phyloP scores from a whole-genome alignment of 2,113 vertebrate species.

The Mesoclemmys tuberculata region DNA sequence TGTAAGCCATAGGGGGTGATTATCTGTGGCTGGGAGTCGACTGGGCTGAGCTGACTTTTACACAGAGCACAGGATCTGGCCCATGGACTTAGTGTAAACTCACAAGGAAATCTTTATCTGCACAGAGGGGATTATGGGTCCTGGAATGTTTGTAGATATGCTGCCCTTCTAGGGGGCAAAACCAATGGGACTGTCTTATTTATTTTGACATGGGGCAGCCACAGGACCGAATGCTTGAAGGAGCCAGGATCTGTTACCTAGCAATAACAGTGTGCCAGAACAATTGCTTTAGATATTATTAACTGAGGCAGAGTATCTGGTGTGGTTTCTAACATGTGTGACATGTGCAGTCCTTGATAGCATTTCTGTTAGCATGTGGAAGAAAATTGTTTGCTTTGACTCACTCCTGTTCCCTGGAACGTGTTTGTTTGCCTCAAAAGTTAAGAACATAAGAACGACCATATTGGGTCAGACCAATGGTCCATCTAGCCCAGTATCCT shows the following conservation, averaged over 20 bases:
- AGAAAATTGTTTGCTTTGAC: not conserved
- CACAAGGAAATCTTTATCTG: not conserved
- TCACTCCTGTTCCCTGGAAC: not conserved
- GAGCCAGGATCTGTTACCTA: not conserved
- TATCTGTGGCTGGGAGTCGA: not conserved
- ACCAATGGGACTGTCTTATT: rapidly evolving
- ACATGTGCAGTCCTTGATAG: not conserved
- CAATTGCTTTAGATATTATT: rapidly evolving
- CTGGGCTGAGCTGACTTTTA: rapidly evolving
- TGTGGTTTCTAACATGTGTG: rapidly evolving
- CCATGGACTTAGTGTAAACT: not conserved
- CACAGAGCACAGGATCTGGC: no score
- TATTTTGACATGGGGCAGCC: not conserved
- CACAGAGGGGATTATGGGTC: not conserved
- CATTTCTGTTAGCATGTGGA: not conserved
- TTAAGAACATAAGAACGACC: no score
- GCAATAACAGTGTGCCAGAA: rapidly evolving
- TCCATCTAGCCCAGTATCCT: no score
- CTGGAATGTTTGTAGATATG: not conserved
- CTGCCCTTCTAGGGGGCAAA: not conserved
- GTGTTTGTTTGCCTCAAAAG: no score
- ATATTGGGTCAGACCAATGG: no score
- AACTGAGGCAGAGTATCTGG: not conserved
- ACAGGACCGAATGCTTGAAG: not conserved
- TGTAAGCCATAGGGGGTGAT: not conserved